Conservation (phyloP, 2,888 invertebrate genomes). For the Ypsolopha scabrella region DNA sequence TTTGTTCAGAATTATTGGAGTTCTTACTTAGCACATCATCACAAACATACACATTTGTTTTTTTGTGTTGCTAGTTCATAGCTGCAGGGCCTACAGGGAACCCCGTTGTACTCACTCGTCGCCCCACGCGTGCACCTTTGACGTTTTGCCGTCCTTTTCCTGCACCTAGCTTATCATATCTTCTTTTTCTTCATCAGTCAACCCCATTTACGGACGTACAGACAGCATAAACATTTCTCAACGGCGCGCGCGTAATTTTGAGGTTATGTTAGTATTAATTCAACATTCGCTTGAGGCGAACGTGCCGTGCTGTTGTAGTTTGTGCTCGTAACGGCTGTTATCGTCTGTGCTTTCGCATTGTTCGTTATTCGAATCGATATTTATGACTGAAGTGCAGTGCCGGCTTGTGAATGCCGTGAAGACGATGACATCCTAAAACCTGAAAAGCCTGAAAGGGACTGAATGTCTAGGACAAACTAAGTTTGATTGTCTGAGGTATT, state of each 20-base stretch:
- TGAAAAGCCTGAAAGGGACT: no score
- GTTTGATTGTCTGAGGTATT: no score
- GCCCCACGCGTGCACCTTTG: conserved; percentile 24
- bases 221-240: conserved; percentile 59
- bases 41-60: no score
- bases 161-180: conserved; percentile 21
- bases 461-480: no score
- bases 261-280: conserved; percentile 67
- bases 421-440: no score
- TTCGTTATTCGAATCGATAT: conserved; percentile 32
- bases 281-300: conserved; percentile 46
- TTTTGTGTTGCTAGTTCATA: no score
- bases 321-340: conserved; percentile 13
- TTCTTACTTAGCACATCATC: no score
- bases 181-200: conserved; percentile 38
- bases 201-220: conserved; percentile 49
- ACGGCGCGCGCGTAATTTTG: conserved; percentile 57
- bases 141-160: conserved; percentile 31
- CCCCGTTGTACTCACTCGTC: conserved; percentile 4
- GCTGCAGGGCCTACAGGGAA: neutral
- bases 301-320: conserved; percentile 21
- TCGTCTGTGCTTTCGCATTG: conserved; percentile 28
- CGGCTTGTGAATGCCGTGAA: conserved; percentile 10
- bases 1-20: no score
- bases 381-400: conserved; percentile 38